phyloP scores from a whole-genome alignment of 2,113 vertebrate genomes.

The Camelus bactrianus region DNA sequence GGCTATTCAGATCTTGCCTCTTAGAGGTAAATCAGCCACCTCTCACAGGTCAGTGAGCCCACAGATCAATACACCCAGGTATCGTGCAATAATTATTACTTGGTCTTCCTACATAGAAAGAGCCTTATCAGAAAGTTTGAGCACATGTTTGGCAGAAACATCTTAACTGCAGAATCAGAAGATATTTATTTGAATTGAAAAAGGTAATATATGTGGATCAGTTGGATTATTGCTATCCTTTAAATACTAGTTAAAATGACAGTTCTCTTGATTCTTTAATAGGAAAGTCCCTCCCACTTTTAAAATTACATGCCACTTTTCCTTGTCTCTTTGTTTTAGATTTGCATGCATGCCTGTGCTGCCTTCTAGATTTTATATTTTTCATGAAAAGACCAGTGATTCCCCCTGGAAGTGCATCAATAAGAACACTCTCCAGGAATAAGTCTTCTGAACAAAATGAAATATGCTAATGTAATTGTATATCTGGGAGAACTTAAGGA shows the following conservation, averaged over 20 bases:
- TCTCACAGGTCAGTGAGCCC: background rate
- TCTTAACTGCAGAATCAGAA: background rate
- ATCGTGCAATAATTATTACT: background rate
- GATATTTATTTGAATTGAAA: background rate
- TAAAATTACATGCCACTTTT: background rate
- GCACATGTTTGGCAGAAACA: background rate
- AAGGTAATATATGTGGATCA: background rate
- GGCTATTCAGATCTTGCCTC: background rate
- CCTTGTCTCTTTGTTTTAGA: background rate
- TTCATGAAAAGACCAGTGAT: background rate
- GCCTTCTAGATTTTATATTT: background rate
- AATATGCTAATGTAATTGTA: background rate
- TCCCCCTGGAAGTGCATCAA: background rate
- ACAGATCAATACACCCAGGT: background rate
- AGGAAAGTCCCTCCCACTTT: background rate
- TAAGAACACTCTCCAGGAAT: background rate
- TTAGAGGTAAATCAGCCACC: background rate
- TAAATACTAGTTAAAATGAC: background rate
- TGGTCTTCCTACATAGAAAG: background rate
- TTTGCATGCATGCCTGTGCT: background rate
- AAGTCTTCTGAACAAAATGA: background rate
- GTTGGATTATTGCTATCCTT: background rate
- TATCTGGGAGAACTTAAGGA: background rate
- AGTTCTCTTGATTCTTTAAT: background rate
- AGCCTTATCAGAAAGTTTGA: background rate